A percentile compares a stretch with the other conserved stretches of the same genome.
phyloP scores from a whole-genome alignment of 2,888 invertebrate species.

The Yponomeuta plumbellus region DNA sequence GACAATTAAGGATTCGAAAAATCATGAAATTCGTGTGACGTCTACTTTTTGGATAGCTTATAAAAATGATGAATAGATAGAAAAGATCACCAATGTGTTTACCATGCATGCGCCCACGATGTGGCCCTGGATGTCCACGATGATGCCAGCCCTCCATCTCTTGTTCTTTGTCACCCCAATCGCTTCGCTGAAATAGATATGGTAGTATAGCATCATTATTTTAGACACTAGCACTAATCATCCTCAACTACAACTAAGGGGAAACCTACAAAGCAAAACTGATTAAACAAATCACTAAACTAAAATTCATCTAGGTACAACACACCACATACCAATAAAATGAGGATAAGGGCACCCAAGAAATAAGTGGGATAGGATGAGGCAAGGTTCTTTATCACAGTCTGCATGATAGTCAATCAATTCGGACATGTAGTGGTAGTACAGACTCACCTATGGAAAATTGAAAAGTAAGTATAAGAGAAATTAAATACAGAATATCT shows the following conservation, averaged over 20 bases:
- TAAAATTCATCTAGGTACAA: neutral
- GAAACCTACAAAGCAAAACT: slow-evolving; percentile 9
- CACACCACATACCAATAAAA: slow-evolving; percentile 53
- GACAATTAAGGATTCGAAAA: too few species aligned
- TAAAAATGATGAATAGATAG: too few species aligned
- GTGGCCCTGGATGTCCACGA: slow-evolving; percentile 59
- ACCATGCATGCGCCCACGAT: slow-evolving; percentile 71
- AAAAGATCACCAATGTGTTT: neutral
- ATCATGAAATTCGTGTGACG: too few species aligned
- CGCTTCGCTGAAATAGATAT: slow-evolving; percentile 53
- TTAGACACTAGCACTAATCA: neutral
- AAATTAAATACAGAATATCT: slow-evolving; percentile 5
- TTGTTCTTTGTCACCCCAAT: slow-evolving; percentile 71
- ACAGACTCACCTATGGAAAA: slow-evolving; percentile 52
- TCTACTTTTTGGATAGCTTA: too few species aligned
- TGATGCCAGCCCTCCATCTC: slow-evolving; percentile 71
- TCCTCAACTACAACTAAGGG: neutral
- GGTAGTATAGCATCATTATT: neutral
- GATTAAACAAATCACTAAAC: neutral
- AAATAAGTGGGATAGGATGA: slow-evolving; percentile 69
- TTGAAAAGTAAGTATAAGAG: slow-evolving; percentile 20
- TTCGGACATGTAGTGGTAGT: slow-evolving; percentile 61
- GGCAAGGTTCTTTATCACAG: slow-evolving; percentile 52
- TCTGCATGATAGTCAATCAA: slow-evolving; percentile 61
- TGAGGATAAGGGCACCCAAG: slow-evolving; percentile 71